Conservation (phyloP, 2,113 vertebrate species). For the Ploceus nigricollis region DNA sequence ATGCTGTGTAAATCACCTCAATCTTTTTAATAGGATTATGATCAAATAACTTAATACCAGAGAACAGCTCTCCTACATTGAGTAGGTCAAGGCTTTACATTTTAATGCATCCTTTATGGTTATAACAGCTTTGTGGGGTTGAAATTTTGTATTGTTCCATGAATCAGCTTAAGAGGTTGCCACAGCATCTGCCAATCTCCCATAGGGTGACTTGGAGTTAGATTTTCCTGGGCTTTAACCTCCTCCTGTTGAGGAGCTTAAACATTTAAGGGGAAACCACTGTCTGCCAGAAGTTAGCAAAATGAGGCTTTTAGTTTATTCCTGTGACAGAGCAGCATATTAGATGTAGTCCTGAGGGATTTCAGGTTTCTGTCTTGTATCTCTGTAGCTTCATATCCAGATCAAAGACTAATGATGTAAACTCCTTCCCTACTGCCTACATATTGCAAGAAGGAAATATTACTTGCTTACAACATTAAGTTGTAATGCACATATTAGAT, state of each 20-base stretch:
- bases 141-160: not conserved
- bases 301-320: not conserved
- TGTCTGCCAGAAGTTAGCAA: not conserved
- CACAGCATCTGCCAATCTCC: not conserved
- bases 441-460: not conserved
- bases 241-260: not conserved
- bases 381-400: not conserved
- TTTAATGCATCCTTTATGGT: conserved; percentile 39
- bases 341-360: too few relatives aligned
- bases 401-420: not conserved
- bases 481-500: not conserved
- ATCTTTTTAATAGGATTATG: not conserved
- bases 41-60: not conserved
- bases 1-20: not conserved
- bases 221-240: not conserved
- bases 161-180: not conserved
- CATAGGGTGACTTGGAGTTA: not conserved
- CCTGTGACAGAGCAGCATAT: not conserved
- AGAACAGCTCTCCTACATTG: not conserved
- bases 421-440: not conserved
- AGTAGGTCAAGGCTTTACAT: conserved; percentile 19
- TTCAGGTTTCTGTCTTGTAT: not conserved
- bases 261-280: not conserved
- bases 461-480: not conserved
- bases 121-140: not conserved